Percentiles rank a stretch among this genome's conserved stretches.
Evolutionary conservation across 1,140 invertebrate genomes (phyloP).

Genomic region (Choristoneura fumiferana): DNA sequence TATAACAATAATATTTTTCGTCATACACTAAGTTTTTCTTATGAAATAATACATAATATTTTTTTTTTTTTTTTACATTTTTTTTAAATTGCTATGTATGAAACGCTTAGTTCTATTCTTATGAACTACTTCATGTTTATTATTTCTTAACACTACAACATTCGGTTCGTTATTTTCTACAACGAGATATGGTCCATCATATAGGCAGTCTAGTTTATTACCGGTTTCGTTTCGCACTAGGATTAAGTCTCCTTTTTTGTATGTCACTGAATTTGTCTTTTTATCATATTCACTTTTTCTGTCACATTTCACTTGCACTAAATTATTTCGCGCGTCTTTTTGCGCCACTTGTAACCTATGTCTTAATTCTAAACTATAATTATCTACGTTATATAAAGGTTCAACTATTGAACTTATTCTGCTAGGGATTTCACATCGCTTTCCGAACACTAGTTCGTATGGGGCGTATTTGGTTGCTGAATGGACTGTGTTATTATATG

Average conservation of each 20-base stretch:
- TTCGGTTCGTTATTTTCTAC: background rate
- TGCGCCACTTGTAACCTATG: background rate
- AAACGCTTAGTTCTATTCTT: background rate
- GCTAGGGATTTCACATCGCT: slow-evolving; percentile 15
- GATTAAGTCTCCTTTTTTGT: background rate
- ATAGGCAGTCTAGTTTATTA: background rate
- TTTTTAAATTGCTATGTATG: no score
- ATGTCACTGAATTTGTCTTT: background rate
- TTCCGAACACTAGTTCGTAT: slow-evolving; percentile 28
- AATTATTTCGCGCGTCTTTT: background rate
- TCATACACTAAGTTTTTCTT: no score
- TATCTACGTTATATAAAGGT: slow-evolving; percentile 19
- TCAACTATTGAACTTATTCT: slow-evolving; percentile 17
- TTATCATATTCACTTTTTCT: background rate
- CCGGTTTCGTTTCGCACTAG: background rate
- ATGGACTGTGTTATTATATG: slow-evolving; percentile 25
- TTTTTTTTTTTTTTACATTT: no score
- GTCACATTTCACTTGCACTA: background rate
- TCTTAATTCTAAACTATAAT: background rate
- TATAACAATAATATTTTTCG: no score
- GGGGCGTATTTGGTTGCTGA: slow-evolving; percentile 28
- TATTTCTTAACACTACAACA: background rate
- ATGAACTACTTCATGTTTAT: background rate
- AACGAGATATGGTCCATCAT: background rate
- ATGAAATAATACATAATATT: no score